Base-by-base conservation (phyloP, 2,888 invertebrate genomes). In the Alsophila aescularia region DNA sequence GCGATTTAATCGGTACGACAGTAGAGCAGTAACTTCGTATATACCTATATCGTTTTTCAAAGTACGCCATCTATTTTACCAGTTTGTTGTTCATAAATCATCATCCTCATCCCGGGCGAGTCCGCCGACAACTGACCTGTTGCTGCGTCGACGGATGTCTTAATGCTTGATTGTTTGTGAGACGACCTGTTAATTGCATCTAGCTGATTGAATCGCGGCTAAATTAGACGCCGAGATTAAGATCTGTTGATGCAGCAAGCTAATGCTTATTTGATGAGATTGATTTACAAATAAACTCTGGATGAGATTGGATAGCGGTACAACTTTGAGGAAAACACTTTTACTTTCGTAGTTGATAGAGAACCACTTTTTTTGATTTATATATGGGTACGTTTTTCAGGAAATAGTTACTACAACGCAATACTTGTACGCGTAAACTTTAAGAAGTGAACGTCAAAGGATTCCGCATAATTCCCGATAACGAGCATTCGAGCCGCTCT, bases 401-500 rank as follows among this genome's bases (percentile, higher is more conserved):
- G 52, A 60, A 60, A 52, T 66, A 66, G 65, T 63, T 56, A 56
- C 56, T 56, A 57, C 54, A 60, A 59, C 40, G 61, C 56, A 52
- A 49, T 61, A 61, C 54, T 66, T 65, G 59, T 52, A 52, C 64
- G 56, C 61, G 64, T 64, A 60, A 66, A 67, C 54, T 65, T 63
- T 66, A 57, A 56, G 53, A 59, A 62, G 61, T 63, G 47, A 63
- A 79, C 83, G 85, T 87, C 90, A 90, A 90, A 89, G 87, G 87
- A 81, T 84, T 86, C 81, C 80, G 85, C 84, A 88, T 89, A 89
- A 90, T 88, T 87, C 78, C 69, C 87, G 83, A 88, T 87, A 89
- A 90, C 86, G 84, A 87, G 83, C 86, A 78, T 87, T 88, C 83
- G 83, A 87, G 80, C 85, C 78, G 84, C 75, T 85, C 84, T 85